Percentiles rank a stretch among this genome's conserved stretches.
phyloP scores from a whole-genome alignment of 2,888 invertebrate genomes.

The Psylliodes chrysocephalus region DNA sequence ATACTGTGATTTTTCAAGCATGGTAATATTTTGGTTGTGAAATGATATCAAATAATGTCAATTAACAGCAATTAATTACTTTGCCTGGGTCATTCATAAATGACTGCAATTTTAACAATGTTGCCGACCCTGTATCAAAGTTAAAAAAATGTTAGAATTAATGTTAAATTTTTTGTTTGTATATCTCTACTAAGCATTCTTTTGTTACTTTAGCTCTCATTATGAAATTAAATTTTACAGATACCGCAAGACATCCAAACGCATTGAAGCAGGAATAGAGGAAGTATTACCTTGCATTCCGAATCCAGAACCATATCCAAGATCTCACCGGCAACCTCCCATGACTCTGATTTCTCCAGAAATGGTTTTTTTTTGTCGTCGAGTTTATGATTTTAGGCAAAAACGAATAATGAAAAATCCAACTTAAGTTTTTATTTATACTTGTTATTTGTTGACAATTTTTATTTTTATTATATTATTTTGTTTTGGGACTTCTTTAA shows the following conservation, averaged over 20 bases:
- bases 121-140: too few relatives aligned
- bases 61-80: too few relatives aligned
- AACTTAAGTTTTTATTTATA: slow-evolving; percentile 55
- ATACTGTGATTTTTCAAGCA: too few relatives aligned
- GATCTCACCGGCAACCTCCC: slow-evolving; percentile 71
- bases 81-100: too few relatives aligned
- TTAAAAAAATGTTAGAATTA: too few relatives aligned
- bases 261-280: slow-evolving; percentile 80
- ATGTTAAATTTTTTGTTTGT: too few relatives aligned
- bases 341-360: slow-evolving; percentile 77
- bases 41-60: too few relatives aligned
- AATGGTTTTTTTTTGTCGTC: slow-evolving; percentile 92
- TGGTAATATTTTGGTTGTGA: too few relatives aligned
- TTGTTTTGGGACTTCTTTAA: slow-evolving; percentile 32
- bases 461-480: slow-evolving; percentile 34
- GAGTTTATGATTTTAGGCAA: slow-evolving; percentile 94
- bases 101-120: too few relatives aligned
- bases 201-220: too few relatives aligned
- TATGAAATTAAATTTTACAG: slow-evolving; percentile 66
- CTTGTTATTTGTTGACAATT: slow-evolving; percentile 35
- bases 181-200: too few relatives aligned
- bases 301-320: slow-evolving; percentile 71
- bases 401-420: slow-evolving; percentile 73
- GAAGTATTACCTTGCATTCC: slow-evolving; percentile 81
- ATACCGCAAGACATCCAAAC: slow-evolving; percentile 84